These are phyloP conservation scores for Pecten maximus DNA, from an alignment of 2,888 invertebrate genomes.

Conservation along the genomic window DNA sequence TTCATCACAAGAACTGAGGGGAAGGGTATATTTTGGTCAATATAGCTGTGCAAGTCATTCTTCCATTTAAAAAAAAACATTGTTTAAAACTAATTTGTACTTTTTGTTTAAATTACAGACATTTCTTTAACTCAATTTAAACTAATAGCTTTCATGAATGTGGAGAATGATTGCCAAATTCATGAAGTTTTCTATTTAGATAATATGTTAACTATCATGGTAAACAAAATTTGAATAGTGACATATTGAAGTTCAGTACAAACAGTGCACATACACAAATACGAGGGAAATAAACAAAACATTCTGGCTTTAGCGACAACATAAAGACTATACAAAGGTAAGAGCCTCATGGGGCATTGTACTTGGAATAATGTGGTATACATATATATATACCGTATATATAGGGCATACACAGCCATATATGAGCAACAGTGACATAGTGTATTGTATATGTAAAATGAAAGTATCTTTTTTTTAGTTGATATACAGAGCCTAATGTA, in stretches of 20 bases:
- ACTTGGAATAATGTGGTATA: not conserved
- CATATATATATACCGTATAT: not conserved
- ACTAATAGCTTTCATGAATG: not conserved
- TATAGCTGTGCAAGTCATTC: not conserved
- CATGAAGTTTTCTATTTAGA: not conserved
- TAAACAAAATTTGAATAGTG: not conserved
- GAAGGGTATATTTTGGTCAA: not conserved
- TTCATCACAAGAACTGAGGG: not conserved
- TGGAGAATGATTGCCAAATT: not conserved
- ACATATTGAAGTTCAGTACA: not conserved
- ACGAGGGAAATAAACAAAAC: not conserved
- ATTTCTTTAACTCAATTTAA: not conserved
- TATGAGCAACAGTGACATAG: not conserved
- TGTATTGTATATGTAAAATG: slow-evolving; percentile 20
- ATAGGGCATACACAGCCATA: slow-evolving; percentile 16
- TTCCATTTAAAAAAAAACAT: not conserved
- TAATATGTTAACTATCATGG: not conserved
- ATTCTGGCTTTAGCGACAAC: not conserved
- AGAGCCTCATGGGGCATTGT: not conserved
- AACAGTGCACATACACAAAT: not conserved
- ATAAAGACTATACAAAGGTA: not conserved
- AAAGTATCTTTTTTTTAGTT: not conserved
- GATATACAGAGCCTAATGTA: not conserved
- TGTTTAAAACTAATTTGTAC: not conserved
- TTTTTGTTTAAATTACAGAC: not conserved